Evolutionary conservation across 1,140 invertebrate species (phyloP), one percentile per base, ranked within the genome.

Genomic region (Camponotus floridanus): DNA sequence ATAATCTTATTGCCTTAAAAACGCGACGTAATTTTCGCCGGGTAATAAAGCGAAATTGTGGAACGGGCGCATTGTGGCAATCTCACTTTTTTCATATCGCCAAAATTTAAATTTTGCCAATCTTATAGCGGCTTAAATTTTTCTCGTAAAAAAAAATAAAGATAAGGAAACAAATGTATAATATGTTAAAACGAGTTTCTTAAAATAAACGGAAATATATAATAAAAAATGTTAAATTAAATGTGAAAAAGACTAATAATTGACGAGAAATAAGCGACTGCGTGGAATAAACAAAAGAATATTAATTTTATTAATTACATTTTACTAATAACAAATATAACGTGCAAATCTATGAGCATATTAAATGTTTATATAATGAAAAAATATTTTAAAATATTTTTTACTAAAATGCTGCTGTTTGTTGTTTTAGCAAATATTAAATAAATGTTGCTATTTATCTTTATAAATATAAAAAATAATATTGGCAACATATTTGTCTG

Each of bases 1-100:
- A 71, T 87, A 89, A 89, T 89, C 83, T 79, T 68, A 89, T 89
- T 76, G 48, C 42, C 62, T 26, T 31, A 42, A 61, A 86, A 88
- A 74, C 65, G 65, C 51, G 78, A 42, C 65, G 55, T 70, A 88
- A 71, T 88, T 88, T 88, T 57, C 59, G 51, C 42, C 31, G 33
- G 2, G 57, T 67, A 68, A 89, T 89, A 62, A 90, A 89, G 73
- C 31, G 36, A 89, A 89, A 48, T 81, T 73, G 68, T 73, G n/a
- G 36, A 71, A 76, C 26, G 51, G n/a, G 4, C 45, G 15, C 31
- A 7, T 8, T 21, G 48, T 31, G 36, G 18, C 39, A n/a, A 59
- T 74, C 7, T 45, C 33, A 74, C 64, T 65, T 65, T 86, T 80
- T 51, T 18, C 39, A 33, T 57, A 55, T 70, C n/a, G 13, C 18